Base-by-base conservation (phyloP, 2,797 vertebrate genomes). In the Microcaecilia unicolor region DNA sequence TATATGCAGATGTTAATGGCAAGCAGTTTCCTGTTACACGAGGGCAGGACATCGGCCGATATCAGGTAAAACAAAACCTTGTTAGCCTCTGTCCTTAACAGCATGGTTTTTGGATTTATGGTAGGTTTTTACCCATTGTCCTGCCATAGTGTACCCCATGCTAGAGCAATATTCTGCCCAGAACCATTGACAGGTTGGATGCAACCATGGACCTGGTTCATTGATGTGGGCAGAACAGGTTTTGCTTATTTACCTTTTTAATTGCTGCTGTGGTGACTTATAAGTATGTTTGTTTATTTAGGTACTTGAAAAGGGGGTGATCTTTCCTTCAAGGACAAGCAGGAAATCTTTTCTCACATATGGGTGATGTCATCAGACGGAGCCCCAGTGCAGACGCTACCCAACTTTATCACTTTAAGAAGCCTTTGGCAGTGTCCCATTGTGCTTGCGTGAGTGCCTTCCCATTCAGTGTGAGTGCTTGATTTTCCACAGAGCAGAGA, bases 1-100 rank as follows among this genome's bases (percentile, higher is more conserved):
- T 90, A 14, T 90, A 90, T 28, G 87, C 87, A 26, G 87, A 90
- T 51, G 85, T 89, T 25, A 87, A 84, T 41, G 86, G 87, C 17
- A 87, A 85, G 45, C 87, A 90, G 67, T 89, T 88, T 56, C 87
- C 86, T 39, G 86, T 90, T 44, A 90, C 87, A n/a, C 76, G 85
- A 72, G 87, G 87, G 13, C 87, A 90, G 55, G 87, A 90, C 51
- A 81, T 90, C 36, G 87, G 87, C 21, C 86, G 85, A 42, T 90
- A 90, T 48, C 87, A 90, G 85, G 87, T 87, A 69, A 6, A n/a
- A 18, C n/a, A n/a, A n/a, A n/a, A n/a, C n/a, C n/a, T n/a, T n/a
- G n/a, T n/a, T n/a, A n/a, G n/a, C n/a, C n/a, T n/a, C n/a, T n/a
- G n/a, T n/a, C n/a, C n/a, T n/a, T n/a, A n/a, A n/a, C 30, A 10